A percentile compares a stretch with the other conserved stretches of the same genome.
Conservation (phyloP, 2,797 vertebrate genomes). For the Manis pentadactyla region DNA sequence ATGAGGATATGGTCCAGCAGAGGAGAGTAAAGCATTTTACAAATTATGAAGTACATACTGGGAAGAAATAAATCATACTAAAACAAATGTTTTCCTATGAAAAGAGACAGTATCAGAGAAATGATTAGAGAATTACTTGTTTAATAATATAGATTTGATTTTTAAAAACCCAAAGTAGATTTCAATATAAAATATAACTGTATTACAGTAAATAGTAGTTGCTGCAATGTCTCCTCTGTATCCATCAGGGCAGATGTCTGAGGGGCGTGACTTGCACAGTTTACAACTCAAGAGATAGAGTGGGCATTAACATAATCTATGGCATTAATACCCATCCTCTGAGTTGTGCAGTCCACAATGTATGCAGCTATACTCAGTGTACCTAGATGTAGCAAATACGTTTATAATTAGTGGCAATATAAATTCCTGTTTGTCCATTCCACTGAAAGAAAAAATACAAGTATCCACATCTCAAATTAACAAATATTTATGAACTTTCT, state of each 20-base stretch:
- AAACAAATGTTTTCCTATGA: neutral
- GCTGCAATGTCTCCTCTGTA: neutral
- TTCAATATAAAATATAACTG: neutral
- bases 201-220: neutral
- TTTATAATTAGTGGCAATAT: neutral
- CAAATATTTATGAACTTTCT: neutral
- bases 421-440: conserved; percentile 1
- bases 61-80: neutral
- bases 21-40: neutral
- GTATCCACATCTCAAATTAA: neutral
- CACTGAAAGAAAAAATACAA: conserved; percentile 8
- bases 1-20: neutral
- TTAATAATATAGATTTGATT: neutral
- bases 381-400: neutral
- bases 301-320: neutral
- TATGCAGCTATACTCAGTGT: neutral
- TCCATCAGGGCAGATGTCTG: neutral
- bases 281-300: neutral
- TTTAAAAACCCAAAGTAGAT: neutral
- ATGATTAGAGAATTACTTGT: neutral
- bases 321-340: neutral
- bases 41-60: neutral
- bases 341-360: neutral
- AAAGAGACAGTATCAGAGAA: neutral
- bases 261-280: neutral